phyloP scores from a whole-genome alignment of 2,113 vertebrate species.

The Chlorocebus sabaeus region DNA sequence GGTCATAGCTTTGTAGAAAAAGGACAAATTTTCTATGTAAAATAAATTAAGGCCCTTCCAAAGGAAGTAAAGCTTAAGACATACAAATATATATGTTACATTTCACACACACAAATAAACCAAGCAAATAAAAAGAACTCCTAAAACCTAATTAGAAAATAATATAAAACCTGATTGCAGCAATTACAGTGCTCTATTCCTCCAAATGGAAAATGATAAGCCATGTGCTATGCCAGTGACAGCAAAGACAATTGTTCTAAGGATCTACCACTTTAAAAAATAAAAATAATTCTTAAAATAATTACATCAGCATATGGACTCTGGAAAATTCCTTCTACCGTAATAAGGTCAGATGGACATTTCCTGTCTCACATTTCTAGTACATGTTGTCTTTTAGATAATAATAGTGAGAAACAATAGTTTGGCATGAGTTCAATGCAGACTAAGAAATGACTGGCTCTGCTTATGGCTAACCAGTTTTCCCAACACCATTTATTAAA shows the following conservation, averaged over 20 bases:
- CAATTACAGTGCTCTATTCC: background rate
- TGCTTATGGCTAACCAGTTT: too few relatives aligned
- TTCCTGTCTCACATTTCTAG: conserved; percentile 88
- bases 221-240: background rate
- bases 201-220: background rate
- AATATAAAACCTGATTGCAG: background rate
- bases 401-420: conserved; percentile 86
- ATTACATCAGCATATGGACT: conserved; percentile 82
- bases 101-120: background rate
- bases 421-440: conserved; percentile 79
- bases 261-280: conserved; percentile 7
- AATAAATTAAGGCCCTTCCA: background rate
- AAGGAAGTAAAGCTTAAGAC: background rate
- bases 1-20: background rate
- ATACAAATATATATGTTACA: background rate
- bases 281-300: conserved; percentile 47
- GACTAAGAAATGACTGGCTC: conserved; percentile 60
- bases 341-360: conserved; percentile 79
- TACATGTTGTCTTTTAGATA: conserved; percentile 86
- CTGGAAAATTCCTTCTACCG: conserved; percentile 83
- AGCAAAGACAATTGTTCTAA: conserved; percentile 27
- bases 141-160: conserved; percentile 5
- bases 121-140: background rate
- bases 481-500: too few relatives aligned
- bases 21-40: background rate